Evolutionary conservation across 2,113 vertebrate species (phyloP), one percentile per base, ranked within the genome.

Genomic region (Elgaria multicarinata): DNA sequence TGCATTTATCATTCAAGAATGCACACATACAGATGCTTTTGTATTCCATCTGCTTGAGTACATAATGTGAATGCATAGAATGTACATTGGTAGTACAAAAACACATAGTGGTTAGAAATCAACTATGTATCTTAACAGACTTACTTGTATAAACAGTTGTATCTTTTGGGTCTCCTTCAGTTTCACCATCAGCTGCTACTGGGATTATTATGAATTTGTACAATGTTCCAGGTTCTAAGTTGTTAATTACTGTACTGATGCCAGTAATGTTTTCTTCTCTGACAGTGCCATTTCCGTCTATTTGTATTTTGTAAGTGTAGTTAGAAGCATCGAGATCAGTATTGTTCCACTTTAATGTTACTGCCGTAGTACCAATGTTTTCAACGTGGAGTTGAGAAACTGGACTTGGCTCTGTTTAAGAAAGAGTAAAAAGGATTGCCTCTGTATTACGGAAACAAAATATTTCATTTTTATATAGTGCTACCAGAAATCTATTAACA

Each of bases 321-420:
- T 50, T 50, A 8, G 46, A 50, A 50, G 46, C 46, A 50, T 50
- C 3, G 46, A 50, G 46, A 3, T 50, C 46, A 46, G 0, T 74
- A 64, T 85, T 92, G 12, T n/a, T 87, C 94, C 94, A 95, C 0
- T 85, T 84, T 79, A 95, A 80, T 74, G 50, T 62, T 10, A 93
- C 87, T 77, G 50, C 58, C 50, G 58, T 89, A 4, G 2, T 46
- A 69, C 3, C 18, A 22, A 93, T 69, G 42, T 0, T 3, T 0
- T 66, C 89, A 67, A 94, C 87, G 44, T 10, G 67, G 2, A 95
- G 86, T 50, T 90, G 39, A 0, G 77, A 94, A 22, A 92, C 90
- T 50, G 8, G 46, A 8, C 8, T 50, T 50, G 46, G 46, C 46
- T 8, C 46, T 50, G 46, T 50, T 50, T 50, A 50, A 3, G 8